A percentile compares a stretch with the other conserved stretches of the same genome.
Conservation (phyloP, 2,888 invertebrate genomes). For the Ochropacha duplaris region DNA sequence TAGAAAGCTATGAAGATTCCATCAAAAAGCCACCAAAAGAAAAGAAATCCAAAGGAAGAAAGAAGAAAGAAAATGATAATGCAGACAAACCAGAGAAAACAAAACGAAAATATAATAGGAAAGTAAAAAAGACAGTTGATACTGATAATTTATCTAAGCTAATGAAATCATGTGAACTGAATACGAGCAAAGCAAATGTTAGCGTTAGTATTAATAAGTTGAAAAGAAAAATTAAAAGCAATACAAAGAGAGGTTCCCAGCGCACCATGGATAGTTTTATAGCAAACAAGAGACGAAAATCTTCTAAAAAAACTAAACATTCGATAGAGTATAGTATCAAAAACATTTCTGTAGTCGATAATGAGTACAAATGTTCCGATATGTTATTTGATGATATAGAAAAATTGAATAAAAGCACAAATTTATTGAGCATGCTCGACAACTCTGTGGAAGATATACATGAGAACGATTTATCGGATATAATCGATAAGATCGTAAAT, state of each 20-base stretch:
- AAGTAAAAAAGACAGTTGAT: constrained; percentile 47
- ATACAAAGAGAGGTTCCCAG: constrained; percentile 49
- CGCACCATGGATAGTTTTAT: constrained; percentile 71
- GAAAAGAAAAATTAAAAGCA: constrained; percentile 64
- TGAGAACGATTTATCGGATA: constrained; percentile 62
- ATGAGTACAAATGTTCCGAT: constrained; percentile 14
- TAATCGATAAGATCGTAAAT: constrained; percentile 66
- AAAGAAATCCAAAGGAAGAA: constrained; percentile 52
- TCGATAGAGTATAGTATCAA: constrained; percentile 48
- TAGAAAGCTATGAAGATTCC: constrained; percentile 81
- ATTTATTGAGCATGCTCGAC: constrained; percentile 53
- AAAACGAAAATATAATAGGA: constrained; percentile 68
- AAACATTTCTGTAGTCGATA: constrained; percentile 43
- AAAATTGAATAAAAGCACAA: constrained; percentile 29
- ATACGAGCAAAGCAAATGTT: constrained; percentile 57
- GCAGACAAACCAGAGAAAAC: constrained; percentile 58
- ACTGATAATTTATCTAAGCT: constrained; percentile 41
- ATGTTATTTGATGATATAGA: constrained; percentile 27
- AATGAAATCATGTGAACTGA: constrained; percentile 34
- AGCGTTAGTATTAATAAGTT: constrained; percentile 66
- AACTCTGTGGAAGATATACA: constrained; percentile 38
- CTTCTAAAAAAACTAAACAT: constrained; percentile 36
- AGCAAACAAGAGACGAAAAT: constrained; percentile 55
- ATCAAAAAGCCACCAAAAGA: constrained; percentile 80
- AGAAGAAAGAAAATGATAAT: constrained; percentile 51